Evolutionary conservation across 2,797 vertebrate genomes (phyloP), one percentile per base, ranked within the genome.

Genomic region (Chelon auratus): DNA sequence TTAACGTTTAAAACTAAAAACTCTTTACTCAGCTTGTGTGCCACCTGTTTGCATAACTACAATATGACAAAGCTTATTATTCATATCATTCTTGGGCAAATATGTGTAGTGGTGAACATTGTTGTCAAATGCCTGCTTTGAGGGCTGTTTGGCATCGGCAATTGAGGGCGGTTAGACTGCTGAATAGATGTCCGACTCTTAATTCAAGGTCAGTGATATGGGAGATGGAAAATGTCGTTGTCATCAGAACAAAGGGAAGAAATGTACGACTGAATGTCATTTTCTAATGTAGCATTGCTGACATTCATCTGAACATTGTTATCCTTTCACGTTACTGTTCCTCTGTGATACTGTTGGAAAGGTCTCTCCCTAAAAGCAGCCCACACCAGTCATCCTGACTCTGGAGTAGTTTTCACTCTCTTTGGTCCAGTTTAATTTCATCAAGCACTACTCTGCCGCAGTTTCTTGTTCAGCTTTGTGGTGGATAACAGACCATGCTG

Each of bases 171-270:
- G 37, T 57, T 12, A 12, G 30, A 8, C 1, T 3, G 40, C 26
- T 85, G 70, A 87, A 87, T 81, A 37, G 61, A 68, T 42, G 51
- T 42, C 52, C 54, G 48, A 72, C 69, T 66, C 61, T 58, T 52
- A 30, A 68, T 68, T 62, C 36, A 56, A 61, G 75, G 74, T 59
- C 66, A 72, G 18, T 62, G 64, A 68, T 71, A 58, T 63, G 61
- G 47, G 71, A 73, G 75, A 78, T 48, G 71, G 72, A 56, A 45
- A 56, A 70, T 56, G 72, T 75, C 66, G 77, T 88, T 88, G 82
- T 89, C 71, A 43, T n/a, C 3, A 5, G 54, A 14, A 82, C 70
- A 74, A 85, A 73, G 67, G 60, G 63, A 40, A 36, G 24, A 72
- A 62, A 62, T 64, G 51, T 72, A 45, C 15, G 17, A 14, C 45